Base-by-base conservation (phyloP, 1,140 invertebrate species). In the Zaprionus camerounensis region DNA sequence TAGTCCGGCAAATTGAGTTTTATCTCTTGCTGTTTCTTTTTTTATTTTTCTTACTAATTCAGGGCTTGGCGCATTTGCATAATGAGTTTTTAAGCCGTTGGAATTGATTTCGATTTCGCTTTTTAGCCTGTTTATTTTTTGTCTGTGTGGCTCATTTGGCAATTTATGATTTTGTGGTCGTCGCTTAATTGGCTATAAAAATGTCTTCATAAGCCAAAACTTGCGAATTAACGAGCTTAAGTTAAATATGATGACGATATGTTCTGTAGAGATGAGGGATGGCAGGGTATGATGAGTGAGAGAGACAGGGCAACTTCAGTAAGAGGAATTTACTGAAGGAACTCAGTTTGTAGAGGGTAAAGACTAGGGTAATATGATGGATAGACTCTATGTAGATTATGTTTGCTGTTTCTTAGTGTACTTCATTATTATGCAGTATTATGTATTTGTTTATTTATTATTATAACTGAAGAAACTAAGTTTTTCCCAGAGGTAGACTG, bases 71-170 rank as follows among this genome's bases (percentile, higher is more conserved):
- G 56, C 71, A 88, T 88, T 88, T 91, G 85, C 85, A 88, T 88
- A 88, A 88, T 88, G 85, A 88, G 79, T 88, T 90, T 90, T 85
- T 80, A 88, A 88, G 85, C 85, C 81, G 81, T 63, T 80, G 61
- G 74, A 81, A 84, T 88, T 81, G 78, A 85, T 85, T 90, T 67
- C 56, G 56, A 38, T 49, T 65, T 62, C 22, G 62, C 4, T 63
- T 55, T 82, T 46, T 46, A 46, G 41, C 13, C 15, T 51, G 15
- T 31, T 63, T 64, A 34, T 49, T 13, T 7, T 72, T 58, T 56
- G 51, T 69, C 61, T 44, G 46, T 44, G 46, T 31, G 49, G 64
- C 51, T 76, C 66, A 71, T 77, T 77, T 63, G 64, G 44, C 55
- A 41, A 80, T 85, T 90, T 88, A 85, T 88, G 86, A 85, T 90